Percentiles rank a stretch among this genome's conserved stretches.
Evolutionary conservation across 2,888 invertebrate genomes (phyloP).

Genomic region (Drosophila borborema): DNA sequence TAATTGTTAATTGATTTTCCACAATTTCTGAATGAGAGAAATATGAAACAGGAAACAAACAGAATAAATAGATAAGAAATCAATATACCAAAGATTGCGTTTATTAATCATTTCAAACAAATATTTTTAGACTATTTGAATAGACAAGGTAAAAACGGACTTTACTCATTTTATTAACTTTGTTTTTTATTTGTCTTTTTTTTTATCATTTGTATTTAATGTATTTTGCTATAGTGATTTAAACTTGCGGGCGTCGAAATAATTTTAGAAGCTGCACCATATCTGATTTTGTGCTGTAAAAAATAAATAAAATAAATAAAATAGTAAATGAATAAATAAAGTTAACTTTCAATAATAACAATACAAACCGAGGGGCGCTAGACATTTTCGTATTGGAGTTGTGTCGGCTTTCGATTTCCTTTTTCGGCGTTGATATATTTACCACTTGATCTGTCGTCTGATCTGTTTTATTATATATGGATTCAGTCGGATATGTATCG

Average conservation of each 20-base stretch:
- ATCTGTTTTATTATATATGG: slow-evolving; percentile 25
- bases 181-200: background rate
- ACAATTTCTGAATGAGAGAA: background rate
- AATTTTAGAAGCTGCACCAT: slow-evolving; percentile 64
- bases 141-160: no score
- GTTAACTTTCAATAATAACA: background rate
- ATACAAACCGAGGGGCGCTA: slow-evolving; percentile 51
- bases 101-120: no score
- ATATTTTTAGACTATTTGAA: no score
- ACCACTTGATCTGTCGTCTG: slow-evolving; percentile 20
- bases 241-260: slow-evolving; percentile 49
- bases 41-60: no score
- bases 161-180: no score
- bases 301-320: background rate
- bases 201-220: background rate
- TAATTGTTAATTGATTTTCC: background rate
- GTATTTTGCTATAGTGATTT: background rate
- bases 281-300: slow-evolving; percentile 57
- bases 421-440: slow-evolving; percentile 55
- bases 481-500: slow-evolving; percentile 29
- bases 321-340: background rate
- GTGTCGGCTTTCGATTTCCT: slow-evolving; percentile 68
- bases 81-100: no score
- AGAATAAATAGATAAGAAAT: no score
- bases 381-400: slow-evolving; percentile 30